phyloP scores from a whole-genome alignment of 2,888 invertebrate genomes.

The Nyleta sp. region DNA sequence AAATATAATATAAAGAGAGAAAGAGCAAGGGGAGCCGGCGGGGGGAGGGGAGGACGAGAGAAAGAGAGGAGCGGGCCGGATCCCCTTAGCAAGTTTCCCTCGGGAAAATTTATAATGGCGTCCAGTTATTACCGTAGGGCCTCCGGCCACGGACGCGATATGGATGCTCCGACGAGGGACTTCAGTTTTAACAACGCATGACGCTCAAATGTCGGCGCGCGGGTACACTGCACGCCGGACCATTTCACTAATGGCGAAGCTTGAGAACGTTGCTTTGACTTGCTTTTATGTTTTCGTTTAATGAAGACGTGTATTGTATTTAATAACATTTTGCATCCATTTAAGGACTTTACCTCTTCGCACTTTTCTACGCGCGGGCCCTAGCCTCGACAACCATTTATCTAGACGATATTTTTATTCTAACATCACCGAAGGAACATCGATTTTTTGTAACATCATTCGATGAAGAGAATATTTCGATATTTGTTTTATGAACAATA shows the following conservation, averaged over 20 bases:
- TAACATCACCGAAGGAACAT: neutral
- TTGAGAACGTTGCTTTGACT: constrained; percentile 64
- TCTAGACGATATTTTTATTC: neutral
- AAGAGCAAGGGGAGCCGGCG: constrained; percentile 15
- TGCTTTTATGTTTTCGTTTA: constrained; percentile 63
- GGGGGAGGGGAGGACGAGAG: constrained; percentile 7
- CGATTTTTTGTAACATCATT: too few species aligned
- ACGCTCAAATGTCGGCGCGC: constrained; percentile 75
- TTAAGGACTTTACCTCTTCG: constrained; percentile 39
- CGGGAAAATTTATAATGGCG: constrained; percentile 82
- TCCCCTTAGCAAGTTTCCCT: constrained; percentile 80
- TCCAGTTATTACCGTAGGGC: constrained; percentile 82
- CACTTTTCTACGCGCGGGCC: constrained; percentile 55
- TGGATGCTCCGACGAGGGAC: constrained; percentile 78
- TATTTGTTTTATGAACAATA: too few species aligned
- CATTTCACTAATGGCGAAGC: constrained; percentile 64
- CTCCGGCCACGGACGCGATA: constrained; percentile 79
- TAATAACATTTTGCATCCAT: constrained; percentile 62
- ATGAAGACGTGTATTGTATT: constrained; percentile 66
- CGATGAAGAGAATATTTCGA: too few species aligned
- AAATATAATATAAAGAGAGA: constrained; percentile 62
- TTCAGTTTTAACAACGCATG: constrained; percentile 78
- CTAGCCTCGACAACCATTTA: constrained; percentile 4
- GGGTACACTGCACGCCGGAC: constrained; percentile 58
- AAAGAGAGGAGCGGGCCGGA: constrained; percentile 46